Base-by-base conservation (phyloP, 2,113 vertebrate species). In the Hyperoodon ampullatus region DNA sequence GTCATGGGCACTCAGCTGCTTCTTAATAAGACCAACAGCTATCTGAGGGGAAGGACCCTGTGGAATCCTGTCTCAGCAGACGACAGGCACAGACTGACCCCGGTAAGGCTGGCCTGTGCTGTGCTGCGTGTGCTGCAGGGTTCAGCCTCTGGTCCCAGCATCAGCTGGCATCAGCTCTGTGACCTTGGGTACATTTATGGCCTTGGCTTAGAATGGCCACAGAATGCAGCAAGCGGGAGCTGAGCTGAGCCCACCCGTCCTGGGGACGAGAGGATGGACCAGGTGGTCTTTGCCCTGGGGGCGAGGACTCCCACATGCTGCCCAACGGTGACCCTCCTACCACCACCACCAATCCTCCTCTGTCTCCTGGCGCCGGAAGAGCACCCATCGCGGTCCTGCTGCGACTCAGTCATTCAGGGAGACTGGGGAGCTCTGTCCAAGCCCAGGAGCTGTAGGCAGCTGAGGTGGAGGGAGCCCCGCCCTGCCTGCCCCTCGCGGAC, bases 21-120 rank as follows among this genome's bases (percentile, higher is more conserved):
- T 63, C 47, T 50, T 72, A 3, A 0, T 0, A 83, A 75, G 68
- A n/a, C 35, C 50, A 47, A 63, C 88, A 60, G 44, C 30, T 11
- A 10, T 68, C 60, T 13, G 0, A 33, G 35, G 14, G 23, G 2
- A 8, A 33, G 70, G 35, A 26, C 0, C 1, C 7, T 3, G 3
- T 4, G 66, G 68, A 13, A 58, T 47, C 65, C 65, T 44, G 30
- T 30, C 80, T 30, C 12, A 19, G 63, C 18, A 16, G 0, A 65
- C 39, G n/a, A 2, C 0, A 1, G 58, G 11, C 55, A 15, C 33
- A 33, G 12, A 2, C 30, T 1, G 81, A 19, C 47, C 70, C 42
- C 0, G 0, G 9, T 1, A 50, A 50, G 0, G 14, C 28, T 53
- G 44, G 35, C n/a, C 87, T 33, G 33, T 11, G 24, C 39, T 24